A percentile compares a stretch with the other conserved stretches of the same genome.
These are phyloP conservation scores for Petrolisthes cinctipes DNA, from an alignment of 2,888 invertebrate species.

Conservation along the genomic window DNA sequence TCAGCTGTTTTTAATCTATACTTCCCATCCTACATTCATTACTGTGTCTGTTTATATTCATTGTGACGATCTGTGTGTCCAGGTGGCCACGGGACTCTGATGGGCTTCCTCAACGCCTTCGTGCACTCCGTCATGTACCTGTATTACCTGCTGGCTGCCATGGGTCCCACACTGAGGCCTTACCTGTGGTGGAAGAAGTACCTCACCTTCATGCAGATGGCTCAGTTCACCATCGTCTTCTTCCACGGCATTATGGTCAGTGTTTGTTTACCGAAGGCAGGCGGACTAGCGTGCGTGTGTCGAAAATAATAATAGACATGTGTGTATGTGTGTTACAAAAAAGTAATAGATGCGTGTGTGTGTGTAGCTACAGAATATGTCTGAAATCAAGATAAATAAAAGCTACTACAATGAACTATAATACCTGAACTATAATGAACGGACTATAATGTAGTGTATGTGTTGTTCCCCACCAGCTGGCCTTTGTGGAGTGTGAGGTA, in stretches of 20 bases:
- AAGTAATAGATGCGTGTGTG: no score
- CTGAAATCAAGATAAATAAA: no score
- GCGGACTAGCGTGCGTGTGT: no score
- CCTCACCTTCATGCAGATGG: constrained; percentile 66
- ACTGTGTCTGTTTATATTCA: background rate
- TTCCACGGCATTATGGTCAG: constrained; percentile 55
- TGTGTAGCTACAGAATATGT: no score
- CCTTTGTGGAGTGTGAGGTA: constrained; percentile 37
- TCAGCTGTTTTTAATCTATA: background rate
- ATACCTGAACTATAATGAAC: no score
- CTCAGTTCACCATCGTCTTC: constrained; percentile 66
- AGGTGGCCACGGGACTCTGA: constrained; percentile 28
- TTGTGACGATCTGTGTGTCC: background rate
- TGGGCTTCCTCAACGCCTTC: constrained; percentile 27
- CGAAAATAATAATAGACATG: no score
- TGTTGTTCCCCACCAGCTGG: constrained; percentile 15
- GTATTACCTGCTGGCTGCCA: constrained; percentile 65
- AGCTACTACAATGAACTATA: no score
- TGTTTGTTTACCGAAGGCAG: no score
- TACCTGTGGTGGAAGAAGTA: constrained; percentile 67
- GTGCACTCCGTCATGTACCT: constrained; percentile 34
- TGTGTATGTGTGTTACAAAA: no score
- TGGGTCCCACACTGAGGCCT: constrained; percentile 65
- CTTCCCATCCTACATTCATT: no score
- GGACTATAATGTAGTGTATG: background rate